Conservation (phyloP, 1,140 invertebrate genomes). For the Micrasema minimum region DNA sequence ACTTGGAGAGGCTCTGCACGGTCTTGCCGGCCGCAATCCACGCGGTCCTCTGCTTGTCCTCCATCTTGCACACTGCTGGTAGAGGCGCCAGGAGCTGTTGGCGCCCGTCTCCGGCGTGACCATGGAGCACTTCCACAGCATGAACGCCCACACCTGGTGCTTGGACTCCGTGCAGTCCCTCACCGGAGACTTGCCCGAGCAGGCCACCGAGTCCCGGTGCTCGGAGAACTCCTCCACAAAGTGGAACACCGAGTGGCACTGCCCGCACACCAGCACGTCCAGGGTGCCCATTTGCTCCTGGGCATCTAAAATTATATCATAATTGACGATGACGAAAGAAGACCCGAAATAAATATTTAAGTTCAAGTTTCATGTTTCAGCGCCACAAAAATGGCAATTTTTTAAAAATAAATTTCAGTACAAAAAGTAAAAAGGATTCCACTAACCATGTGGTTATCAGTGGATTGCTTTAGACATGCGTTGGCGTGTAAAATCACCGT, state of each 20-base stretch:
- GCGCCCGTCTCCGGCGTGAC: conserved; percentile 64
- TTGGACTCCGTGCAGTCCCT: conserved; percentile 76
- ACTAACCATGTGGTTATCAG: too few species aligned
- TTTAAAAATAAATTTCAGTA: too few species aligned
- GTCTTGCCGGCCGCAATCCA: conserved; percentile 83
- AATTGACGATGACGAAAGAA: too few species aligned
- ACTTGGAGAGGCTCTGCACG: conserved; percentile 74
- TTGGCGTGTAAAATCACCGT: too few species aligned
- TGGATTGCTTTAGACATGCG: too few species aligned
- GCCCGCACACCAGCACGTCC: conserved; percentile 83
- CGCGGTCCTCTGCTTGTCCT: conserved; percentile 73
- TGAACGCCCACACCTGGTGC: conserved; percentile 85
- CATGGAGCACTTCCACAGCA: conserved; percentile 81
- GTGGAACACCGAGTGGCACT: conserved; percentile 81
- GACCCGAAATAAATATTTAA: too few species aligned
- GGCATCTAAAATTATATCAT: conserved; percentile 69
- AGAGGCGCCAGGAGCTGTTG: conserved; percentile 80
- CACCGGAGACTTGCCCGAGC: conserved; percentile 68
- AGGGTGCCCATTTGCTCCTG: conserved; percentile 78
- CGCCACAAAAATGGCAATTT: too few species aligned
- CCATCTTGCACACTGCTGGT: conserved; percentile 84
- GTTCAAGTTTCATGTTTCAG: too few species aligned
- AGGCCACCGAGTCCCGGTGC: conserved; percentile 71
- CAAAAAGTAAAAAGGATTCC: too few species aligned
- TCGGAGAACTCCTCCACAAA: conserved; percentile 81